These are phyloP conservation scores for Tadarida brasiliensis DNA, from an alignment of 2,797 vertebrate genomes.

Conservation along the genomic window DNA sequence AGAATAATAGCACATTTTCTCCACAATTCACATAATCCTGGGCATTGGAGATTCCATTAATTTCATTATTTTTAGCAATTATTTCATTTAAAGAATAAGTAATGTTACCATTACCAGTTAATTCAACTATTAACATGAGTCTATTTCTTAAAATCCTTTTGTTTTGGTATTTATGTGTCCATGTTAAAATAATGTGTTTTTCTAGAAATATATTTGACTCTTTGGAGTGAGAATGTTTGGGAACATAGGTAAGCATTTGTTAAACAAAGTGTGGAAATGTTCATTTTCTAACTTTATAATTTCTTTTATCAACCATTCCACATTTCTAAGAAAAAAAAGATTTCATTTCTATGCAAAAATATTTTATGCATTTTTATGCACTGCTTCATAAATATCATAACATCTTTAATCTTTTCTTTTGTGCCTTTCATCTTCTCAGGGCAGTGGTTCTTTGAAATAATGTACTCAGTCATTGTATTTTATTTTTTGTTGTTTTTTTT, in stretches of 20 bases:
- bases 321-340: slow-evolving; percentile 23
- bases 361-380: slow-evolving; percentile 40
- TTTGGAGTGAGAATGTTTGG: slow-evolving; percentile 32
- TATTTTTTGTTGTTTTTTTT: slow-evolving; percentile 40
- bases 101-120: slow-evolving; percentile 29
- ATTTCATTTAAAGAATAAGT: slow-evolving; percentile 12
- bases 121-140: slow-evolving; percentile 29
- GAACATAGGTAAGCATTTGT: slow-evolving; percentile 20
- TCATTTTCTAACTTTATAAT: slow-evolving; percentile 21
- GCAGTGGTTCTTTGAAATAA: slow-evolving; percentile 35
- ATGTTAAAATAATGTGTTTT: slow-evolving; percentile 26
- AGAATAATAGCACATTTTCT: background rate
- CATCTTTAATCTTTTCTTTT: slow-evolving; percentile 38
- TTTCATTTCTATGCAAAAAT: background rate
- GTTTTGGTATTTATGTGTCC: background rate
- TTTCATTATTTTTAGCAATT: slow-evolving; percentile 57
- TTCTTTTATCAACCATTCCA: slow-evolving; percentile 20
- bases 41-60: background rate
- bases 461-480: background rate
- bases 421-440: slow-evolving; percentile 32
- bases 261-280: slow-evolving; percentile 1
- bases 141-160: background rate
- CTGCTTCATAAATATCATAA: slow-evolving; percentile 37
- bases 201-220: slow-evolving; percentile 12
- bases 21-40: background rate